Conservation (phyloP, 1,140 invertebrate genomes). For the Mycetomoellerius zeteki region DNA sequence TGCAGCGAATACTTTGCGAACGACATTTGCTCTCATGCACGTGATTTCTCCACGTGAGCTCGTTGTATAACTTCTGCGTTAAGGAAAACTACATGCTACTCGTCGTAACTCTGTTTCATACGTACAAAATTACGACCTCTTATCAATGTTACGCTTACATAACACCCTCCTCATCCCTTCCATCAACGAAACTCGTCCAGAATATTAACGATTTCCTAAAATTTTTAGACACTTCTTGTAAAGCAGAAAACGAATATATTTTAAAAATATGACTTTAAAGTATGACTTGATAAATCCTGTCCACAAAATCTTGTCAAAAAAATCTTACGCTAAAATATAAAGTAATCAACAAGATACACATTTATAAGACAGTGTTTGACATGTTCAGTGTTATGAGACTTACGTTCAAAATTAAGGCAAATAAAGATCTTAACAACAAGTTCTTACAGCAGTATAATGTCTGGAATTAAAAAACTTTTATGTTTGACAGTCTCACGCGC, state of each 20-base stretch:
- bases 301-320: neutral
- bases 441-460: neutral
- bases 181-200: neutral
- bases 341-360: neutral
- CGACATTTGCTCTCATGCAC: conserved; percentile 27
- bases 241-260: neutral
- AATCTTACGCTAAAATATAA: neutral
- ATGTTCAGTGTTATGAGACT: no score
- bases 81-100: neutral
- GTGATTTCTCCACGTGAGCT: conserved; percentile 50
- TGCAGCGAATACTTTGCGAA: conserved; percentile 14
- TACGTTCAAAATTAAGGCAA: neutral
- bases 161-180: neutral
- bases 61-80: conserved; percentile 26
- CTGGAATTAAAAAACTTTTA: neutral
- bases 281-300: neutral
- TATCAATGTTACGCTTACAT: conserved; percentile 20
- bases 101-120: conserved; percentile 18
- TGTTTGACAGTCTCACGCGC: neutral
- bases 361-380: neutral
- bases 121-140: conserved; percentile 44
- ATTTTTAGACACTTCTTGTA: neutral
- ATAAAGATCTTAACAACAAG: neutral
- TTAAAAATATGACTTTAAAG: no score
- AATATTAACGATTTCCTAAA: neutral